phyloP scores from a whole-genome alignment of 1,140 invertebrate species.

The Drosophila repleta region DNA sequence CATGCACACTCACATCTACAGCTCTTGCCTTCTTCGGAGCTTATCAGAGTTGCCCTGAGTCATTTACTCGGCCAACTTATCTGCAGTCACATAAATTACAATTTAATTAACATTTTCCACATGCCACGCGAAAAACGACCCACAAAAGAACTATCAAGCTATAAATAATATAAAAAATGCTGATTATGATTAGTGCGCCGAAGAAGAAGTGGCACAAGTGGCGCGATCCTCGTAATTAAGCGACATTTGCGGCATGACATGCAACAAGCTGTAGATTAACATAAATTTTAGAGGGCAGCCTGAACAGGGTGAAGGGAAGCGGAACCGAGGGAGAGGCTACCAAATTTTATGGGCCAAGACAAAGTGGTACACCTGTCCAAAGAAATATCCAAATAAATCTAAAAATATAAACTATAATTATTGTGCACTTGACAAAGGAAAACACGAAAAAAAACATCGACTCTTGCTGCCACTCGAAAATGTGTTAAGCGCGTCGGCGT shows the following conservation, averaged over 20 bases:
- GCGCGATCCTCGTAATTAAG: constrained; percentile 72
- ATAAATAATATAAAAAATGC: constrained; percentile 68
- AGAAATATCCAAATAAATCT: constrained; percentile 3
- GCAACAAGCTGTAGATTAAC: constrained; percentile 75
- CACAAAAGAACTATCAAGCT: constrained; percentile 41
- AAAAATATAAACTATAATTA: constrained; percentile 71
- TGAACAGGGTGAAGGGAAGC: not conserved
- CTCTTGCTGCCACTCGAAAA: constrained; percentile 22
- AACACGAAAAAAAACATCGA: constrained; percentile 34
- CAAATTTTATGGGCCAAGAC: constrained; percentile 67
- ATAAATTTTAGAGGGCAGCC: constrained; percentile 62
- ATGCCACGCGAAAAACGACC: constrained; percentile 49
- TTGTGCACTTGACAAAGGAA: constrained; percentile 71
- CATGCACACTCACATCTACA: not conserved
- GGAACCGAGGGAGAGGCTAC: not conserved
- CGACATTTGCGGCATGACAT: constrained; percentile 79
- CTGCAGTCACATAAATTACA: constrained; percentile 65
- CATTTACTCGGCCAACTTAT: constrained; percentile 44
- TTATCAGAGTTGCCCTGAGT: constrained; percentile 8
- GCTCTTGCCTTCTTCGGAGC: no score
- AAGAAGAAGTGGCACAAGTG: constrained; percentile 11
- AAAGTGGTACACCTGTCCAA: constrained; percentile 64
- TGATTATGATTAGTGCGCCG: constrained; percentile 65
- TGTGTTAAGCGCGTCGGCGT: constrained; percentile 69
- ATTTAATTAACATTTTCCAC: constrained; percentile 71